Evolutionary conservation across 2,888 invertebrate species (phyloP), one percentile per base, ranked within the genome.

Genomic region (Drosophila peninsularis): DNA sequence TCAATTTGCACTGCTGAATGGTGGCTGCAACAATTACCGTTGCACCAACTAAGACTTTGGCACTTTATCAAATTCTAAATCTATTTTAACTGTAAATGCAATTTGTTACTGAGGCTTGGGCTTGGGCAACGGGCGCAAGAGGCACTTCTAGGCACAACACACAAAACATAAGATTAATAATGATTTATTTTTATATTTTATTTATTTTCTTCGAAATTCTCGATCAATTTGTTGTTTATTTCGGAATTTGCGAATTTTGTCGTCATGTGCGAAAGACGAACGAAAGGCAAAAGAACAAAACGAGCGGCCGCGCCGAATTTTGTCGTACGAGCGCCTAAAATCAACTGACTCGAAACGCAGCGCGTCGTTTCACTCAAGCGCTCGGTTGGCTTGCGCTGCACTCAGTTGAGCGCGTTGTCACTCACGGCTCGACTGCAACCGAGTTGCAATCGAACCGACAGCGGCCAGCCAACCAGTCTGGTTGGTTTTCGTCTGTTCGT

Each of bases 311-410:
- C 75, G 64, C 54, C 75, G 75, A 75, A 72, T 75, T 75, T 75
- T 62, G 72, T 75, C 62, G 69, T 65, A 53, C 75, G 75, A 75
- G 72, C 75, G 75, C 69, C 69, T 69, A 75, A 69, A 75, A 64
- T 75, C 68, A 62, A 75, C 75, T 75, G 49, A 75, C 75, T 75
- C 64, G 3, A 62, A 68, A 62, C 70, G 68, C 80, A 56, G 75
- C 75, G 67, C 53, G 66, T 47, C 73, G 78, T 75, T 75, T 75
- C 75, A 75, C 75, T 75, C 75, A 72, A 75, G 75, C 72, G 37
- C 34, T 62, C 34, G 45, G 62, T 60, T 63, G 37, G 34, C 39
- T 14, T 50, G 45, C 24, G 67, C 41, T 68, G 75, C 75, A 75
- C 75, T 75, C 75, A 45, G 30, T n/a, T 19, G 60, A 42, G 63